Evolutionary conservation across 1,140 invertebrate genomes (phyloP).

Genomic region (Leptoteleia sp.): DNA sequence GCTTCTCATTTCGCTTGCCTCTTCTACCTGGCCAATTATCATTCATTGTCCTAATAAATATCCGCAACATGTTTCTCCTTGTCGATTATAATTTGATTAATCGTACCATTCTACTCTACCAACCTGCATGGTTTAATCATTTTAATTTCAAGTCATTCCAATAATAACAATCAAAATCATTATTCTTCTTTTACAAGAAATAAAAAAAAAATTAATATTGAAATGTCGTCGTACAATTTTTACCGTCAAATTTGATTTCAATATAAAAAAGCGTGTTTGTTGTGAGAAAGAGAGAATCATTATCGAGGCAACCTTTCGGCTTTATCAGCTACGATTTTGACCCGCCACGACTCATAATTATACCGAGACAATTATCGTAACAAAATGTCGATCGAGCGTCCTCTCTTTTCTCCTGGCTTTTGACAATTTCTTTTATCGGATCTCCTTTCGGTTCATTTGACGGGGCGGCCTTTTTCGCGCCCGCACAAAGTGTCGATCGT

Average conservation of each 20-base stretch:
- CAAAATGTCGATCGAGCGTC: constrained; percentile 64
- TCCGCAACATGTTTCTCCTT: too few relatives aligned
- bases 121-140: too few relatives aligned
- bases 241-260: too few relatives aligned
- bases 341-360: constrained; percentile 72
- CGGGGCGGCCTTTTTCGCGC: constrained; percentile 76
- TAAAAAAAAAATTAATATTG: too few relatives aligned
- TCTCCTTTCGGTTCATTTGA: constrained; percentile 79
- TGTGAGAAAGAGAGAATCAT: too few relatives aligned
- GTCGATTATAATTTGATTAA: too few relatives aligned
- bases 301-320: constrained; percentile 51
- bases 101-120: too few relatives aligned
- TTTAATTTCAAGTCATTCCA: too few relatives aligned
- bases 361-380: constrained; percentile 75
- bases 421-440: constrained; percentile 80
- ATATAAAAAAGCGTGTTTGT: too few relatives aligned
- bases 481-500: constrained; percentile 80
- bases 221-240: too few relatives aligned
- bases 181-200: too few relatives aligned
- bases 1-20: background rate
- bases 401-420: constrained; percentile 64
- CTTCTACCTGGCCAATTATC: constrained; percentile 1
- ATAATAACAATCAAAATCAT: too few relatives aligned
- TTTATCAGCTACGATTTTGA: background rate
- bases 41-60: constrained; percentile 1